Conservation (phyloP, 2,797 vertebrate species). For the Pangasius sanitwongsei region DNA sequence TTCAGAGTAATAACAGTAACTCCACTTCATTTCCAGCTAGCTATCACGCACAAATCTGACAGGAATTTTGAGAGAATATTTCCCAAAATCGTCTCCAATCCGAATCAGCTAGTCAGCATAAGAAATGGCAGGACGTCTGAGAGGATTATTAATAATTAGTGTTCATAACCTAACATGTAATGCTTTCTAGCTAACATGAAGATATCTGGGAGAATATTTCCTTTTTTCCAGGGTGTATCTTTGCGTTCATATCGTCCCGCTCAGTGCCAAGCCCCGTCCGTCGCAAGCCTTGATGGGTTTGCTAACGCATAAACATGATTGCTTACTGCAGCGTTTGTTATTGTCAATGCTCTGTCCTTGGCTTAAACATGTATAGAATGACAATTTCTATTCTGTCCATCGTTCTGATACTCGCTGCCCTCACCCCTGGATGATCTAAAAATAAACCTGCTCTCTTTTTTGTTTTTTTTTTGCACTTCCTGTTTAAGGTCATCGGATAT, state of each 20-base stretch:
- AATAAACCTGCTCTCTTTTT: not conserved
- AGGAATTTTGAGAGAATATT: not conserved
- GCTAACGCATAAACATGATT: not conserved
- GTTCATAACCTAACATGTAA: not conserved
- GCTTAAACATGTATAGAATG: not conserved
- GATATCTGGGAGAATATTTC: not conserved
- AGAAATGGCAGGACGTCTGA: not conserved
- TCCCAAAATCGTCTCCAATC: not conserved
- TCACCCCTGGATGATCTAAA: not conserved
- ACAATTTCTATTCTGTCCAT: not conserved
- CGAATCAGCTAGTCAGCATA: not conserved
- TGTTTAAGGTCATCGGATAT: not conserved
- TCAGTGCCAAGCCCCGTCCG: not conserved
- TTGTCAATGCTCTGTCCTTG: not conserved
- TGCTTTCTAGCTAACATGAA: not conserved
- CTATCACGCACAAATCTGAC: not conserved
- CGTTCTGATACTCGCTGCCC: not conserved
- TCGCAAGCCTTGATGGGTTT: not conserved
- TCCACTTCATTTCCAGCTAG: not conserved
- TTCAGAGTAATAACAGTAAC: not conserved
- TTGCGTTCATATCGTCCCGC: not conserved
- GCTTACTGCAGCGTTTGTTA: not conserved
- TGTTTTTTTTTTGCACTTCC: not conserved
- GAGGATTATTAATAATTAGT: not conserved
- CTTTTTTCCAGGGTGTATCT: not conserved